Conservation (phyloP, 2,888 invertebrate species). For the Microctonus aethiopoides region DNA sequence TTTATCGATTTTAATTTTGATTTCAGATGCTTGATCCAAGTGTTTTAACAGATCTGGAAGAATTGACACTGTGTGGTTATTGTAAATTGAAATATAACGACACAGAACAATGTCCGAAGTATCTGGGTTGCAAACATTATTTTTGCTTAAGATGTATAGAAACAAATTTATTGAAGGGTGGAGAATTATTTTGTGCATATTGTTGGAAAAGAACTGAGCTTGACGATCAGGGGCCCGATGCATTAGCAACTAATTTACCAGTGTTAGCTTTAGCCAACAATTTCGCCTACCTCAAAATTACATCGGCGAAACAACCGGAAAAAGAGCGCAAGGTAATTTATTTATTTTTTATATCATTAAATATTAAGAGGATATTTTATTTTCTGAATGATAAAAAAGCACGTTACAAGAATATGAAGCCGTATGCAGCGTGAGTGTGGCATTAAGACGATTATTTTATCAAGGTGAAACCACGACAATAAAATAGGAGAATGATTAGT, state of each 20-base stretch:
- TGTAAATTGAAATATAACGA: slow-evolving; percentile 82
- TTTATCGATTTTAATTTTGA: no score
- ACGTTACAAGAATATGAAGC: slow-evolving; percentile 11
- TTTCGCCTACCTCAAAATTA: slow-evolving; percentile 71
- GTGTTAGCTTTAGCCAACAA: slow-evolving; percentile 76
- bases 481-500: not conserved
- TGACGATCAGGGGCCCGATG: slow-evolving; percentile 76
- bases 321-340: slow-evolving; percentile 65
- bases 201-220: slow-evolving; percentile 81
- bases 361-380: not conserved
- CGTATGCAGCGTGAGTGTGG: not conserved
- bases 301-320: slow-evolving; percentile 66
- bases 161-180: slow-evolving; percentile 75
- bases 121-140: slow-evolving; percentile 81
- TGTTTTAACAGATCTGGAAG: slow-evolving; percentile 77
- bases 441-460: slow-evolving; percentile 3
- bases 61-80: slow-evolving; percentile 79
- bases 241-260: slow-evolving; percentile 76
- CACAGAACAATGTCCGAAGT: slow-evolving; percentile 77
- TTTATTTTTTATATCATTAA: not conserved
- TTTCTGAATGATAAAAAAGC: not conserved
- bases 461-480: slow-evolving; percentile 2
- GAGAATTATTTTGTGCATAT: slow-evolving; percentile 77
- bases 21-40: slow-evolving; percentile 72
- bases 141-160: slow-evolving; percentile 82